These are phyloP conservation scores for Neodiprion lecontei DNA, from an alignment of 1,140 invertebrate species.

Conservation along the genomic window DNA sequence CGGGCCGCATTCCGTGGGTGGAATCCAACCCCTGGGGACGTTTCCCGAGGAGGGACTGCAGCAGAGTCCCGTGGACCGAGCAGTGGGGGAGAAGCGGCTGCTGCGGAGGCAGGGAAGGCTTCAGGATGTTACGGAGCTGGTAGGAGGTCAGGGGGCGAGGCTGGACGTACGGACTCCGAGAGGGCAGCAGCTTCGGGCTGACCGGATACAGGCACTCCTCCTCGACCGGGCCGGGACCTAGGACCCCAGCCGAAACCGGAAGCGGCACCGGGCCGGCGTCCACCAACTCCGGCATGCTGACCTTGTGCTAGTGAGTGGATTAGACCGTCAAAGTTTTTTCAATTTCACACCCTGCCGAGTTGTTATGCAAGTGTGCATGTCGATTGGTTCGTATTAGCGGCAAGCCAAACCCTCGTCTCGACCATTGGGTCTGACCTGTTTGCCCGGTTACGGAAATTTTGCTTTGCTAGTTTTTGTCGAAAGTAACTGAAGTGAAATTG, in stretches of 20 bases:
- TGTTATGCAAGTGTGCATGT: no score
- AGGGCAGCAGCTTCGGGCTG: conserved; percentile 54
- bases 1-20: background rate
- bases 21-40: background rate
- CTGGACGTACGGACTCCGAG: conserved; percentile 50
- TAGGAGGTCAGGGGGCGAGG: conserved; percentile 50
- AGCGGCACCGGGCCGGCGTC: conserved; percentile 33
- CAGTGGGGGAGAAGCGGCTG: background rate
- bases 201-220: conserved; percentile 57
- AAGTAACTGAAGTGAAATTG: no score
- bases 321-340: conserved; percentile 24
- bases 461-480: no score
- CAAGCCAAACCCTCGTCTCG: background rate
- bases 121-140: conserved; percentile 49
- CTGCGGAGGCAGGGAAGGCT: conserved; percentile 27
- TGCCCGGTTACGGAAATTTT: no score
- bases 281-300: conserved; percentile 55
- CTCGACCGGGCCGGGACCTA: conserved; percentile 42
- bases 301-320: conserved; percentile 51
- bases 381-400: background rate
- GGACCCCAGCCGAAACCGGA: background rate
- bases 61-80: background rate
- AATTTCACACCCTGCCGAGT: no score
- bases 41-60: background rate
- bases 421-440: background rate